Percentiles rank a stretch among this genome's conserved stretches.
Conservation (phyloP, 2,113 vertebrate species). For the Gopherus evgoodei region DNA sequence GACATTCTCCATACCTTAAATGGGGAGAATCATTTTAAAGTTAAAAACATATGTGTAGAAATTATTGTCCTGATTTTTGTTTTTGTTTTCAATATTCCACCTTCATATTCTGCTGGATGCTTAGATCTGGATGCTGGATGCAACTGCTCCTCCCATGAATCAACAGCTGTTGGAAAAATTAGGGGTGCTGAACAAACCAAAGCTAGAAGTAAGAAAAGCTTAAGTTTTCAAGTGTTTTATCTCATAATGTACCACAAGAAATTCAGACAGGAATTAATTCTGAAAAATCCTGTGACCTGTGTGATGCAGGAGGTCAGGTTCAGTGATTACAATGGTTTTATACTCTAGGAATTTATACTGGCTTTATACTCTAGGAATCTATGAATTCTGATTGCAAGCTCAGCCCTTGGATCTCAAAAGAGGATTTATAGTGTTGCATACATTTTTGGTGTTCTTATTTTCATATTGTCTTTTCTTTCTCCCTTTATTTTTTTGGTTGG, state of each 20-base stretch:
- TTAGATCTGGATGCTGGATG: neutral
- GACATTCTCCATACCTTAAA: neutral
- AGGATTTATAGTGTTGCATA: neutral
- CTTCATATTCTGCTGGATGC: neutral
- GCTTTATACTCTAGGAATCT: neutral
- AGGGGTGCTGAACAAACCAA: neutral
- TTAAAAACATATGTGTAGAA: neutral
- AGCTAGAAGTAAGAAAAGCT: neutral
- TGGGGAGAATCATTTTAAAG: neutral
- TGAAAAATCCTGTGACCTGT: neutral
- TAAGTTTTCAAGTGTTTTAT: neutral
- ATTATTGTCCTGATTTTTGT: neutral
- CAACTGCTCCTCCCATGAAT: neutral
- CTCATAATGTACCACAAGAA: neutral
- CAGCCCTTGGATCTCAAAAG: neutral
- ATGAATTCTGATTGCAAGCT: neutral
- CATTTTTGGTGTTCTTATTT: neutral
- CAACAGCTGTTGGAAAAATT: neutral
- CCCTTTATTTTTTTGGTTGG: neutral
- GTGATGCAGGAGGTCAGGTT: neutral
- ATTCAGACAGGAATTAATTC: neutral
- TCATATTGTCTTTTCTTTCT: neutral
- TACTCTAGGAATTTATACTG: accelerated
- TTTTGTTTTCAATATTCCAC: neutral
- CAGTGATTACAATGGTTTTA: neutral